Conservation (phyloP, 2,113 vertebrate genomes). For the Phylloscopus trochiloides region DNA sequence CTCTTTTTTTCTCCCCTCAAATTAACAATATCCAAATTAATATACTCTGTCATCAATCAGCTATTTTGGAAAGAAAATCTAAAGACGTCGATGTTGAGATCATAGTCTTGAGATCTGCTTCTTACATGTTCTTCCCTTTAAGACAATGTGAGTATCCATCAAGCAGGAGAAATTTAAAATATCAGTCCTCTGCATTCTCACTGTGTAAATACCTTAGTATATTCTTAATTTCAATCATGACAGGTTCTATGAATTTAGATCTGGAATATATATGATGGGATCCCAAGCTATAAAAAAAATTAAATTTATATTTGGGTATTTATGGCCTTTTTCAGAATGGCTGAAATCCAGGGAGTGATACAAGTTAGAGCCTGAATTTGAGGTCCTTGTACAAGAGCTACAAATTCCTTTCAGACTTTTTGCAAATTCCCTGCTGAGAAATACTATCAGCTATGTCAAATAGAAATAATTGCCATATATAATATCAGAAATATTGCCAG, state of each 20-base stretch:
- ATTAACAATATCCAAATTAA: not conserved
- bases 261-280: not conserved
- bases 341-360: not conserved
- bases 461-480: not conserved
- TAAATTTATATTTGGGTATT: not conserved
- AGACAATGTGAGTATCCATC: not conserved
- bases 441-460: not conserved
- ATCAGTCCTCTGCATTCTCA: not conserved
- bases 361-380: not conserved
- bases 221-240: not conserved
- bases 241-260: not conserved
- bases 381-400: not conserved
- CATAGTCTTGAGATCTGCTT: not conserved
- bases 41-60: not conserved
- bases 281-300: not conserved
- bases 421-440: not conserved
- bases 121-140: not conserved
- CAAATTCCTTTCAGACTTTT: not conserved
- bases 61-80: not conserved
- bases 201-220: not conserved
- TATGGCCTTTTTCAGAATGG: not conserved
- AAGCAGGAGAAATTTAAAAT: not conserved
- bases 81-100: not conserved
- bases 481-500: not conserved
- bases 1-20: fast-evolving